Evolutionary conservation across 2,888 invertebrate genomes (phyloP).

Genomic region (Harpalus rufipes): DNA sequence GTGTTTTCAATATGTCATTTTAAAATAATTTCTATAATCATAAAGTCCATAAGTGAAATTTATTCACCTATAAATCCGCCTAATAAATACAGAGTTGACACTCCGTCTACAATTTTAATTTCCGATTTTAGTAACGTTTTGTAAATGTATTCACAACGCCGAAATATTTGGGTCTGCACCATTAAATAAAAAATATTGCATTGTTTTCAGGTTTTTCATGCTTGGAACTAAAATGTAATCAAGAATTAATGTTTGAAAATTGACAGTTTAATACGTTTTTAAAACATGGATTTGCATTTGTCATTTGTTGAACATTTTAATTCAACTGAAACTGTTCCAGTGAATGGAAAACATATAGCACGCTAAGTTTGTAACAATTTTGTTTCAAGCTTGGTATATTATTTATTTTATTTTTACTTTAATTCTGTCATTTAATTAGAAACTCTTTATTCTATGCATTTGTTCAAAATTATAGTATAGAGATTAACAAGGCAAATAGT

Average conservation of each 20-base stretch:
- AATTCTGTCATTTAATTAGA: not conserved
- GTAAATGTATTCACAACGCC: constrained; percentile 34
- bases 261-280: constrained; percentile 38
- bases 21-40: constrained; percentile 15
- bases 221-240: constrained; percentile 20
- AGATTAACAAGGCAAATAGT: too few species aligned
- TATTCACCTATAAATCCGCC: constrained; percentile 18
- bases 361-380: not conserved
- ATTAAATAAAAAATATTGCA: constrained; percentile 43
- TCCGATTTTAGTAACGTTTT: constrained; percentile 44
- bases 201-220: constrained; percentile 13
- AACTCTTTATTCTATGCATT: not conserved
- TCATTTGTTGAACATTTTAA: not conserved
- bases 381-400: too few species aligned
- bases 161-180: not conserved
- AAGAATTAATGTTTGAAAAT: constrained; percentile 29
- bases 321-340: not conserved
- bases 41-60: constrained; percentile 5
- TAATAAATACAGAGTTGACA: constrained; percentile 41
- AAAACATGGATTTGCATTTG: constrained; percentile 6
- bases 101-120: constrained; percentile 30
- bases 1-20: not conserved
- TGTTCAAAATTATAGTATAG: too few species aligned
- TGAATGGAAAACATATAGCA: not conserved
- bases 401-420: too few species aligned